phyloP scores from a whole-genome alignment of 1,140 invertebrate genomes.

The Drosophila tropicalis region DNA sequence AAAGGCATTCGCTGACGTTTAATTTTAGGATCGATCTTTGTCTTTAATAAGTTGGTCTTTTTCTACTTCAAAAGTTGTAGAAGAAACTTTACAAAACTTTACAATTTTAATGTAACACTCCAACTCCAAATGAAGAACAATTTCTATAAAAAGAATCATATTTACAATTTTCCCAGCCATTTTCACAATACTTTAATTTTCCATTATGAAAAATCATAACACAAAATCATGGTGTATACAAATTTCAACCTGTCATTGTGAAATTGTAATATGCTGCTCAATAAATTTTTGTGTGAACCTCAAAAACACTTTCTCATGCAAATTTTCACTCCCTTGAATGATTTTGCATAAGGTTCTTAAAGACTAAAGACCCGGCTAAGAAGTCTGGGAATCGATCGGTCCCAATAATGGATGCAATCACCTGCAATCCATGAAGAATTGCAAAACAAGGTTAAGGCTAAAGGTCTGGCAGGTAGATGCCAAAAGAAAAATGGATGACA shows the following conservation, averaged over 20 bases:
- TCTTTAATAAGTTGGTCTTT: no score
- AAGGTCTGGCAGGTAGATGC: slow-evolving; percentile 27
- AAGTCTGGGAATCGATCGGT: slow-evolving; percentile 54
- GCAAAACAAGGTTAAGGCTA: slow-evolving; percentile 26
- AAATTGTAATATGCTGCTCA: slow-evolving; percentile 67
- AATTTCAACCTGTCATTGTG: slow-evolving; percentile 58
- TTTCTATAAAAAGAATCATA: neutral
- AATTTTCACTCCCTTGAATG: slow-evolving; percentile 56
- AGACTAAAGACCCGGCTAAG: slow-evolving; percentile 46
- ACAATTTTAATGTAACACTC: neutral
- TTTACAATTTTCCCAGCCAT: neutral
- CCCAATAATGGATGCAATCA: slow-evolving; percentile 33
- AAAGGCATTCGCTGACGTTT: no score
- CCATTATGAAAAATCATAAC: neutral
- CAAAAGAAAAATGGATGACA: no score
- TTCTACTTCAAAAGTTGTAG: no score
- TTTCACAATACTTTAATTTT: no score
- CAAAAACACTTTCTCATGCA: slow-evolving; percentile 78
- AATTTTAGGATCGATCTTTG: no score
- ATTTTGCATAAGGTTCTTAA: slow-evolving; percentile 76
- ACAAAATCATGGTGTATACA: neutral
- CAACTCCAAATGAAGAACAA: neutral
- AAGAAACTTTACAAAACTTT: no score
- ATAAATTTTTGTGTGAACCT: slow-evolving; percentile 14
- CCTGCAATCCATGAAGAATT: slow-evolving; percentile 49